Evolutionary conservation across 2,113 vertebrate species (phyloP), one percentile per base, ranked within the genome.

Genomic region (Prolemur simus): DNA sequence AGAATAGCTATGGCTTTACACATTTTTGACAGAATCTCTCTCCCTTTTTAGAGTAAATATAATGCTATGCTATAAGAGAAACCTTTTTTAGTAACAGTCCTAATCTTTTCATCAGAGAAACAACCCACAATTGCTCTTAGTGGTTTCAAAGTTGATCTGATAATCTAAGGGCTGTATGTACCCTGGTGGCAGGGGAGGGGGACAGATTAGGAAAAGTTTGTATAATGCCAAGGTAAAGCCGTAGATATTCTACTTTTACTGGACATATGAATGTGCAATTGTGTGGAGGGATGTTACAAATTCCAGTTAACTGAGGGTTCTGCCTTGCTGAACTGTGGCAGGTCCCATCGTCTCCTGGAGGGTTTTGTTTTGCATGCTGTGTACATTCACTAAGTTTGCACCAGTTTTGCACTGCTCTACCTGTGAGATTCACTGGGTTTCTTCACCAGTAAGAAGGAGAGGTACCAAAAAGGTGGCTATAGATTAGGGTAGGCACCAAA

Each of bases 61-160:
- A 76, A 56, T 37, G 3, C 15, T 77, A 3, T 89, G 3, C 15
- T 77, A 3, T 89, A 63, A 86, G 34, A 92, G 52, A 88, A 60
- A 66, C 1, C 17, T 47, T 42, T 32, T 76, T 49, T 60, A 64
- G 42, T 37, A 34, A 56, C 25, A 56, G n/a, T 37, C 52, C 27
- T 32, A 32, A 17, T 63, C 74, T 96, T 85, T 91, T 84, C 32
- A 91, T 54, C 52, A 60, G 52, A 58, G 21, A 47, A 85, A 91
- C 23, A 82, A 73, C 15, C 20, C 37, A 76, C 11, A 25, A n/a
- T 63, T 82, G 29, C 73, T 85, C 5, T 42, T 87, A 49, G 15
- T 76, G 37, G 52, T 94, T 94, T 94, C 9, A 84, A 76, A 84
- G 34, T 87, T 71, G 29, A 82, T 89, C 47, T 83, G 69, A 78